Evolutionary conservation across 64 coral and sea anemone genomes (phyloP).

Genomic region (Pocillopora damicornis): DNA sequence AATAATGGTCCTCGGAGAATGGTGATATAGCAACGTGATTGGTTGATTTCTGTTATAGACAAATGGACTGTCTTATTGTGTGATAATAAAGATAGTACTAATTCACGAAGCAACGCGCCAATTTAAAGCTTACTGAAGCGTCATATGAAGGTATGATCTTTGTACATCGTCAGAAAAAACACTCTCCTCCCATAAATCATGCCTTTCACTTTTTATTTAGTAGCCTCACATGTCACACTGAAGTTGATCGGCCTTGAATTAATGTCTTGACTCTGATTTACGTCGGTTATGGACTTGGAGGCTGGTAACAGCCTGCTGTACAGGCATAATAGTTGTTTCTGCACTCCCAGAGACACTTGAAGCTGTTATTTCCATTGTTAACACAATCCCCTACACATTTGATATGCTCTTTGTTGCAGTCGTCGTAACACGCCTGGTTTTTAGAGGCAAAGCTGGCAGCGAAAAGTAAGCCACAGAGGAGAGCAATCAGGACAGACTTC

Average conservation of each 20-base stretch:
- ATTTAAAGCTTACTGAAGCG: too few relatives aligned
- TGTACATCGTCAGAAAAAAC: too few relatives aligned
- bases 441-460: neutral
- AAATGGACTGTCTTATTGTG: too few relatives aligned
- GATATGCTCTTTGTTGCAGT: neutral
- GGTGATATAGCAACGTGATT: too few relatives aligned
- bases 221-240: neutral
- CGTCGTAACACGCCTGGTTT: neutral
- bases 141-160: too few relatives aligned
- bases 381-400: neutral
- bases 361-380: neutral
- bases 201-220: too few relatives aligned
- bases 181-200: too few relatives aligned
- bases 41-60: too few relatives aligned
- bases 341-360: neutral
- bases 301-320: neutral
- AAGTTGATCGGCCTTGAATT: neutral
- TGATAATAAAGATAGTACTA: too few relatives aligned
- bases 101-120: too few relatives aligned
- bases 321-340: neutral
- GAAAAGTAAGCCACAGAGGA: neutral
- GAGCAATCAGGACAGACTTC: neutral
- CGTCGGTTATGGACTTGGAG: neutral
- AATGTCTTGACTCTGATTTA: neutral
- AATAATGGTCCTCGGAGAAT: too few relatives aligned